These are phyloP conservation scores for Microplitis manilae DNA, from an alignment of 2,888 invertebrate species.

Conservation along the genomic window DNA sequence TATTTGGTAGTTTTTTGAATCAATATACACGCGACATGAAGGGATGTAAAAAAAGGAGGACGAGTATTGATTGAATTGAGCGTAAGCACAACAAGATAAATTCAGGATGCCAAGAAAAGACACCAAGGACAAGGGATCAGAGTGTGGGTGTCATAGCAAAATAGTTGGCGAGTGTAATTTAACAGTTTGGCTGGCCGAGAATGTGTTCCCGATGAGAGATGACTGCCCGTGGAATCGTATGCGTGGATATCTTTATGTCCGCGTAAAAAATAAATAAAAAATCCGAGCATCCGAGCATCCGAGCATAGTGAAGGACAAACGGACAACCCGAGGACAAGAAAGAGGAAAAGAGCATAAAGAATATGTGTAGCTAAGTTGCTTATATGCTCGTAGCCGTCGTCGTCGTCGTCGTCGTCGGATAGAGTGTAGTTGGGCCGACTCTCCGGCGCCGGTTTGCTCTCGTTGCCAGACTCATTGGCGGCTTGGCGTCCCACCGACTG, in stretches of 20 bases:
- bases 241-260: neutral
- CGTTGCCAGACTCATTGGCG: constrained; percentile 69
- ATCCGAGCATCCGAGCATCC: neutral
- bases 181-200: constrained; percentile 18
- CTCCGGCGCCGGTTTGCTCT: constrained; percentile 58
- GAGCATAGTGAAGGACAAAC: neutral
- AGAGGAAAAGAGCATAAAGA: constrained; percentile 39
- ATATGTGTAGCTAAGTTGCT: constrained; percentile 40
- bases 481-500: constrained; percentile 67
- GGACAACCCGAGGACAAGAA: constrained; percentile 25
- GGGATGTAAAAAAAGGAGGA: neutral
- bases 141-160: constrained; percentile 47
- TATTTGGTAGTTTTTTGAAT: neutral
- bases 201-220: constrained; percentile 4
- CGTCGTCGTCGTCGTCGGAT: neutral
- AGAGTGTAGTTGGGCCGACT: constrained; percentile 48
- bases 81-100: constrained; percentile 16
- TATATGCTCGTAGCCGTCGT: constrained; percentile 15
- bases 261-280: neutral
- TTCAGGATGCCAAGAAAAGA: constrained; percentile 19
- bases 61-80: constrained; percentile 21
- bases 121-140: constrained; percentile 35
- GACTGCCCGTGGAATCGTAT: neutral
- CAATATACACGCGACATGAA: neutral
- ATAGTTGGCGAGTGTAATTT: constrained; percentile 40